Percentiles rank a stretch among this genome's conserved stretches.
Evolutionary conservation across 2,113 vertebrate genomes (phyloP).

Genomic region (Arizona elegans): DNA sequence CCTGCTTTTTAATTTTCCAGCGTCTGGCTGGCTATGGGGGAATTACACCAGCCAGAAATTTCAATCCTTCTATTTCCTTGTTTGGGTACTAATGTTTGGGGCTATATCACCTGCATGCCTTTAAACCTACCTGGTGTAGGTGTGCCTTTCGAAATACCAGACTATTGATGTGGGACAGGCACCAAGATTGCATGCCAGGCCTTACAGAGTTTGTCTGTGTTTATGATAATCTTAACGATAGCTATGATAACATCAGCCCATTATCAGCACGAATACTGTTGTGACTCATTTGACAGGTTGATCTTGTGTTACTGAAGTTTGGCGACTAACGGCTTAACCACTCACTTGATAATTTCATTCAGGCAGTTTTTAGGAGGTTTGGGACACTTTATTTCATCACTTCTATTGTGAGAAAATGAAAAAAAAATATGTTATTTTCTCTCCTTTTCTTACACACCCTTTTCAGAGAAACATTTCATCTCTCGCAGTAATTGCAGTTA

Average conservation of each 20-base stretch:
- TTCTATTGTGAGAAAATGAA: constrained; percentile 15
- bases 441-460: constrained; percentile 32
- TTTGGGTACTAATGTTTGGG: background rate
- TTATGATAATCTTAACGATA: background rate
- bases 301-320: background rate
- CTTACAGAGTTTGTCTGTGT: background rate
- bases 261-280: background rate
- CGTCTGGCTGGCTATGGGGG: background rate
- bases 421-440: constrained; percentile 17
- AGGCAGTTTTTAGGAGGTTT: background rate
- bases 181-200: background rate
- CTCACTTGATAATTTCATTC: constrained; percentile 2
- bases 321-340: constrained; percentile 1
- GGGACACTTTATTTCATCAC: constrained; percentile 20
- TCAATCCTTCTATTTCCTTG: background rate
- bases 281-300: constrained; percentile 22
- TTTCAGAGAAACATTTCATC: constrained; percentile 23
- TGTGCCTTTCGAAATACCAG: constrained; percentile 10
- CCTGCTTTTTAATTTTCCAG: background rate
- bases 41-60: background rate
- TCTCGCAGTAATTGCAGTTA: constrained; percentile 33
- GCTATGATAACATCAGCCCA: background rate
- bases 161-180: background rate
- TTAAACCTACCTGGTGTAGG: background rate
- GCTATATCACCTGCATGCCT: background rate